Conservation (phyloP, 2,888 invertebrate genomes). For the Ormyrus nitidulus region DNA sequence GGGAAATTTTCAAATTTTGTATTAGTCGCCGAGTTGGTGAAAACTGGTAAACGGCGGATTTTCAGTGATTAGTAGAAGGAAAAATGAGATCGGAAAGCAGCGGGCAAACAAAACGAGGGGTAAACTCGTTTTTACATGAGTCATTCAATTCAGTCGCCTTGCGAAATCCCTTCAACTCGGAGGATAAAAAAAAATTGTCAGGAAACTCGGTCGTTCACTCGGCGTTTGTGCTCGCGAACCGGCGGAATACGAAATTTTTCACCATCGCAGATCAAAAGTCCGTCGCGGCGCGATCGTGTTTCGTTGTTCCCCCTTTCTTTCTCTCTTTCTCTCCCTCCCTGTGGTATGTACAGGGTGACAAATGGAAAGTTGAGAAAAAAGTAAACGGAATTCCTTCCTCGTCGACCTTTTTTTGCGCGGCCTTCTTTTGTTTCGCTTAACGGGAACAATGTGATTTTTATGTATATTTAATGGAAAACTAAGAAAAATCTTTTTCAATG, state of each 20-base stretch:
- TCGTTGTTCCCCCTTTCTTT: background rate
- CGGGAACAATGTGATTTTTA: background rate
- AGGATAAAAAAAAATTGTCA: conserved; percentile 7
- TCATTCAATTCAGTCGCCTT: conserved; percentile 35
- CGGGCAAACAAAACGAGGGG: conserved; percentile 11
- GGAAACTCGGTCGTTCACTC: conserved; percentile 20
- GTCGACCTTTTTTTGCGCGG: background rate
- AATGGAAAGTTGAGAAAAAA: no score
- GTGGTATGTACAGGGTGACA: no score
- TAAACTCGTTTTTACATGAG: conserved; percentile 23
- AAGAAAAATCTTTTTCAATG: no score
- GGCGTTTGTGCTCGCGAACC: conserved; percentile 12
- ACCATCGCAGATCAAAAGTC: conserved; percentile 29
- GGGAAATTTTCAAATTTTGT: no score
- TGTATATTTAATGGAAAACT: no score
- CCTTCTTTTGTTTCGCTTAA: background rate
- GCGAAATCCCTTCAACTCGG: conserved; percentile 20
- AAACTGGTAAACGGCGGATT: background rate
- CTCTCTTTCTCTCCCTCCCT: background rate
- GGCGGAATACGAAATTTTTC: conserved; percentile 45
- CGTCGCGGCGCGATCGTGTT: conserved; percentile 15
- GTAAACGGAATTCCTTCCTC: no score
- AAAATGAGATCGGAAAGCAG: background rate
- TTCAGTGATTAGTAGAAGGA: no score
- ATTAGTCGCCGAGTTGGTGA: background rate